Evolutionary conservation across 2,888 invertebrate species (phyloP).

Genomic region (Lottia scabra): DNA sequence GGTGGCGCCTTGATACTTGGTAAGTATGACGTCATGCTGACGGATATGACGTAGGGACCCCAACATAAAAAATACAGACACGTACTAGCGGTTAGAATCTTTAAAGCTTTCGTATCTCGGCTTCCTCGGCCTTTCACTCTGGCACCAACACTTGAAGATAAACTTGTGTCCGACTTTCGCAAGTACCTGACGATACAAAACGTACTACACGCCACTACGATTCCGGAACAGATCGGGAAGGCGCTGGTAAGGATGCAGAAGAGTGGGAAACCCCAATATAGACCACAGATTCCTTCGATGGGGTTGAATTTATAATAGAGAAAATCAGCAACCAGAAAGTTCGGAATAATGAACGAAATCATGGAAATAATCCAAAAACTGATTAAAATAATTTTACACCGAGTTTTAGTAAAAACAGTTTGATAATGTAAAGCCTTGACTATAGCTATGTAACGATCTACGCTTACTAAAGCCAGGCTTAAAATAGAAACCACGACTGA

Average conservation of each 20-base stretch:
- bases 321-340: constrained; percentile 28
- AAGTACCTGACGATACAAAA: constrained; percentile 21
- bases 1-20: constrained; percentile 19
- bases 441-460: constrained; percentile 45
- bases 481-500: constrained; percentile 45
- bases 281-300: constrained; percentile 33
- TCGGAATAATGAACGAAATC: constrained; percentile 33
- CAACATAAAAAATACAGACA: constrained; percentile 39
- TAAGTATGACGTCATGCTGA: constrained; percentile 27
- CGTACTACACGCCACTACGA: constrained; percentile 32
- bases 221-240: constrained; percentile 37
- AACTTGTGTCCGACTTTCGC: background rate
- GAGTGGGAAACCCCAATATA: constrained; percentile 36
- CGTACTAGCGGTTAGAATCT: constrained; percentile 34
- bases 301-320: constrained; percentile 28
- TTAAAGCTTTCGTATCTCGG: constrained; percentile 19
- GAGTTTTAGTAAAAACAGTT: constrained; percentile 20
- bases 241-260: constrained; percentile 34
- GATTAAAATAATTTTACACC: constrained; percentile 20
- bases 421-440: constrained; percentile 37
- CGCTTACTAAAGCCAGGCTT: constrained; percentile 39
- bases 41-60: constrained; percentile 42
- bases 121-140: background rate
- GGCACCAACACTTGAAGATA: background rate
- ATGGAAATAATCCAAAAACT: constrained; percentile 29